Evolutionary conservation across 2,888 invertebrate genomes (phyloP).

Genomic region (Nycteola revayana): DNA sequence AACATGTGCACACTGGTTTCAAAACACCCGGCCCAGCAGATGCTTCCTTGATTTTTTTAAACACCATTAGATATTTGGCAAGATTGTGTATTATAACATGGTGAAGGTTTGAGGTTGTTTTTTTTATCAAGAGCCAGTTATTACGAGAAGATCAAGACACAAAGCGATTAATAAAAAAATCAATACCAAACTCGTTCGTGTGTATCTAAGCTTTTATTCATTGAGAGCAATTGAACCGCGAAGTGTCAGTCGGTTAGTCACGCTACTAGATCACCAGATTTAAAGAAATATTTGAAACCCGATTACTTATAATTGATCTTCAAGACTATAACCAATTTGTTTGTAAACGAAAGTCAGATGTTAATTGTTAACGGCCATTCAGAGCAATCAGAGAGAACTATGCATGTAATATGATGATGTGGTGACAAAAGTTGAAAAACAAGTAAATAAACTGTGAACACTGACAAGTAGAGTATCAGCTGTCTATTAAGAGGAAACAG

Average conservation of each 20-base stretch:
- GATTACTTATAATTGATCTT: conserved; percentile 12
- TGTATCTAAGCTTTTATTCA: conserved; percentile 58
- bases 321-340: conserved; percentile 27
- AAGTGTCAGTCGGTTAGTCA: conserved; percentile 48
- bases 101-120: conserved; percentile 12
- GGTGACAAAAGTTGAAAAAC: conserved; percentile 6
- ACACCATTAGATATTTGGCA: conserved; percentile 32
- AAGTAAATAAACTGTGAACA: no score
- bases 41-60: conserved; percentile 37
- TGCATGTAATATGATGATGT: conserved; percentile 11
- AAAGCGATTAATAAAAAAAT: conserved; percentile 42
- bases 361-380: conserved; percentile 15
- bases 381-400: conserved; percentile 13
- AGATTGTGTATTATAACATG: conserved; percentile 14
- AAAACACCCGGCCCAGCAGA: conserved; percentile 58
- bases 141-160: conserved; percentile 34
- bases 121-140: conserved; percentile 16
- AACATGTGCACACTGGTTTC: conserved; percentile 61
- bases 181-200: conserved; percentile 51
- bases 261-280: conserved; percentile 39
- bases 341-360: conserved; percentile 13
- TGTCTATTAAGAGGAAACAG: no score
- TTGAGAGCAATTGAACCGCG: conserved; percentile 50
- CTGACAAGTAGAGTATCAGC: no score
- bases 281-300: conserved; percentile 28